Evolutionary conservation across 2,888 invertebrate genomes (phyloP).

Genomic region (Drosophila quasianomalipes): DNA sequence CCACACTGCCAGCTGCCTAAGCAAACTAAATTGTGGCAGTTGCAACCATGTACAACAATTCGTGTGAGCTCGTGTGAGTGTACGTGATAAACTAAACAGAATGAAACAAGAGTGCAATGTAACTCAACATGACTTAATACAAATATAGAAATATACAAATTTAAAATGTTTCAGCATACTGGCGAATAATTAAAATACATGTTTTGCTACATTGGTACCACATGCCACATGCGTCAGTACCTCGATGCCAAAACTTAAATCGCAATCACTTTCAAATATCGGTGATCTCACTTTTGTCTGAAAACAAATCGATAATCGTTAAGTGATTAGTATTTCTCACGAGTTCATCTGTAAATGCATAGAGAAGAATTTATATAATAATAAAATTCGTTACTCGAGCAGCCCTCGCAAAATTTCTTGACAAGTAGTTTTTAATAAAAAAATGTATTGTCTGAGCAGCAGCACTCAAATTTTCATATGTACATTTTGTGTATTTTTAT

Average conservation of each 20-base stretch:
- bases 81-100: neutral
- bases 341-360: neutral
- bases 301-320: neutral
- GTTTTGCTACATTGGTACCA: neutral
- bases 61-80: neutral
- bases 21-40: neutral
- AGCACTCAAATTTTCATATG: neutral
- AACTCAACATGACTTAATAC: neutral
- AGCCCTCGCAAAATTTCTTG: conserved; percentile 38
- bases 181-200: neutral
- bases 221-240: neutral
- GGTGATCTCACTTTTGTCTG: neutral
- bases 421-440: conserved; percentile 41
- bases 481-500: neutral
- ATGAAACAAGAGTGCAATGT: neutral
- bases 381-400: conserved; percentile 11
- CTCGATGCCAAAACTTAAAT: neutral
- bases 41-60: conserved; percentile 10
- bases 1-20: conserved; percentile 30
- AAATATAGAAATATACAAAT: neutral
- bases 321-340: neutral
- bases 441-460: conserved; percentile 33
- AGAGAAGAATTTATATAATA: neutral
- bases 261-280: neutral
- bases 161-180: neutral